A percentile compares a stretch with the other conserved stretches of the same genome.
Evolutionary conservation across 2,113 vertebrate species (phyloP).

Genomic region (Paradoxurus hermaphroditus): DNA sequence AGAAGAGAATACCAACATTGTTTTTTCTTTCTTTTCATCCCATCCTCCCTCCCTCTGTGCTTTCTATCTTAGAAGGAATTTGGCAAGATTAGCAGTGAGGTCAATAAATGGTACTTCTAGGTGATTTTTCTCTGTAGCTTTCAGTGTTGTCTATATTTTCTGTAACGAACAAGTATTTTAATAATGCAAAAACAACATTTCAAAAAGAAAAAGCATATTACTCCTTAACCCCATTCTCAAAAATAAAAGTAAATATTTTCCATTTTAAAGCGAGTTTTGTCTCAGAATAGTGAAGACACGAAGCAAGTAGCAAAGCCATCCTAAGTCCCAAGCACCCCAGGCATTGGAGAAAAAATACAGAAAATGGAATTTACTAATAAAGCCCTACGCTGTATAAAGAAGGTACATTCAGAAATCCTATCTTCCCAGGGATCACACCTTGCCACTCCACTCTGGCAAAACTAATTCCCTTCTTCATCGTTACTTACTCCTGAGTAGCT

Average conservation of each 20-base stretch:
- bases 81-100: background rate
- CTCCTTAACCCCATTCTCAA: background rate
- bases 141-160: background rate
- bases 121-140: background rate
- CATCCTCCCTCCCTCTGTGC: background rate
- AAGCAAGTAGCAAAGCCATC: background rate
- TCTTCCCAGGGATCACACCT: background rate
- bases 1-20: background rate
- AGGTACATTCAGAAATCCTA: background rate
- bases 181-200: background rate
- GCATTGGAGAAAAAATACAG: background rate
- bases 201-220: background rate
- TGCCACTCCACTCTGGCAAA: background rate
- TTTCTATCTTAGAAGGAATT: background rate
- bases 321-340: background rate
- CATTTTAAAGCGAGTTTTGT: background rate
- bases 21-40: background rate
- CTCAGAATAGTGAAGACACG: background rate
- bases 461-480: background rate
- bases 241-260: background rate
- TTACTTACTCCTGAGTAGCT: background rate
- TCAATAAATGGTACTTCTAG: background rate
- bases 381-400: background rate
- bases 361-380: background rate
- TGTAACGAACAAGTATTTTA: conserved; percentile 5